Evolutionary conservation across 2,888 invertebrate genomes (phyloP).

Genomic region (Calephelis perditalis): DNA sequence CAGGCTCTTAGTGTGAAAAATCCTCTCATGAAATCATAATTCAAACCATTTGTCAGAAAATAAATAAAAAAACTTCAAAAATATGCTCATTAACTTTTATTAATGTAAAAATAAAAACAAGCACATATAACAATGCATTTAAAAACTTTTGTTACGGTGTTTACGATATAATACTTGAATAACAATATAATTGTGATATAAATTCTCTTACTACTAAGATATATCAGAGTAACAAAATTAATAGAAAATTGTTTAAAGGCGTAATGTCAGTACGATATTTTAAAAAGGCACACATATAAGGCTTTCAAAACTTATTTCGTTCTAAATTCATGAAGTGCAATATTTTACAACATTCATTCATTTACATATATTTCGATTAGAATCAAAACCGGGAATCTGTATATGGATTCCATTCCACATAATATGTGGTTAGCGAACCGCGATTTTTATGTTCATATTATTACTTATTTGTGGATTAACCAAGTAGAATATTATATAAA

Average conservation of each 20-base stretch:
- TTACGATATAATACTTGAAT: constrained; percentile 7
- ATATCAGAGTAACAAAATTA: constrained; percentile 2
- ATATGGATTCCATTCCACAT: too few species aligned
- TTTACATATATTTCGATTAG: too few species aligned
- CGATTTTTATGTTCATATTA: too few species aligned
- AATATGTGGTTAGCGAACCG: too few species aligned
- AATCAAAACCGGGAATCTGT: too few species aligned
- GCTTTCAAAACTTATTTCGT: background rate
- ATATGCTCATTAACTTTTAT: constrained; percentile 6
- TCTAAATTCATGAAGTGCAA: too few species aligned
- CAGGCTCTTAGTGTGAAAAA: too few species aligned
- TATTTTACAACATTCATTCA: too few species aligned
- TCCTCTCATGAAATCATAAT: too few species aligned
- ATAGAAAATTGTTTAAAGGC: background rate
- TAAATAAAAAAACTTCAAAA: background rate
- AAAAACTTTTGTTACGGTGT: constrained; percentile 2
- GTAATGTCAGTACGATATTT: background rate
- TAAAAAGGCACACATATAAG: constrained; percentile 1
- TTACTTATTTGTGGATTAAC: too few species aligned
- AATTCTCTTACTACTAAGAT: constrained; percentile 7
- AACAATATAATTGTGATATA: constrained; percentile 3
- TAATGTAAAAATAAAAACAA: constrained; percentile 4
- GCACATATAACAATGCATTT: constrained; percentile 10
- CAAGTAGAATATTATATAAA: too few species aligned
- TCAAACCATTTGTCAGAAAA: background rate